Conservation (phyloP, 92 coral and sea anemone species). For the Zoanthus solanderi region DNA sequence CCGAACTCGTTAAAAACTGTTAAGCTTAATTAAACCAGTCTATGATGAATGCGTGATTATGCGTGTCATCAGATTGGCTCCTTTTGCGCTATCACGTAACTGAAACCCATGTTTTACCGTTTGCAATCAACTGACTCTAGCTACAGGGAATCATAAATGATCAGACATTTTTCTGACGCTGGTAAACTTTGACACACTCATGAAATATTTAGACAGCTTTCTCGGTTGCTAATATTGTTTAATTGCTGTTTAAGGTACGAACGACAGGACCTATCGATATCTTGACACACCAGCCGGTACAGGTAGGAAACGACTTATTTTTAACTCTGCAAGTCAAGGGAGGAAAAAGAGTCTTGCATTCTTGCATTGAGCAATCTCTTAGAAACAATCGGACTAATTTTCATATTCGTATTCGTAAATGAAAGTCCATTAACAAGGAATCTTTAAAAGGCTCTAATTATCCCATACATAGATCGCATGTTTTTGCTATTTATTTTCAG, state of each 20-base stretch:
- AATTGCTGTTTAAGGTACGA: constrained; percentile 74
- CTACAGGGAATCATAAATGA: constrained; percentile 60
- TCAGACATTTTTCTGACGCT: constrained; percentile 74
- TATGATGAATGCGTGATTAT: constrained; percentile 90
- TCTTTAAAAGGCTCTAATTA: too few relatives aligned
- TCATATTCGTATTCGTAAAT: too few relatives aligned
- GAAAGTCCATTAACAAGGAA: too few relatives aligned
- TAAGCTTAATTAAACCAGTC: constrained; percentile 43
- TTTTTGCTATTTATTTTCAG: too few relatives aligned
- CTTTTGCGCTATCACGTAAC: constrained; percentile 71
- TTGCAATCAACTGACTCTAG: constrained; percentile 30
- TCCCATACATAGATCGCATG: too few relatives aligned
- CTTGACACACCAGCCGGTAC: constrained; percentile 96
- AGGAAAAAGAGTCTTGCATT: too few relatives aligned
- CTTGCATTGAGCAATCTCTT: too few relatives aligned
- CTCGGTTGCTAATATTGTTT: background rate
- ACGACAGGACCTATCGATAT: constrained; percentile 97
- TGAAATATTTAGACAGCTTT: background rate
- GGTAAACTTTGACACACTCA: background rate
- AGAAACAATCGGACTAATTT: too few relatives aligned
- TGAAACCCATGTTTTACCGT: constrained; percentile 68
- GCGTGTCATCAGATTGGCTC: constrained; percentile 99
- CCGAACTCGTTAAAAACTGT: background rate
- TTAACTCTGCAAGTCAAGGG: background rate
- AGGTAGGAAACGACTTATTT: constrained; percentile 54